Percentiles rank a stretch among this genome's conserved stretches.
Conservation (phyloP, 2,888 invertebrate genomes). For the Autographa gamma region DNA sequence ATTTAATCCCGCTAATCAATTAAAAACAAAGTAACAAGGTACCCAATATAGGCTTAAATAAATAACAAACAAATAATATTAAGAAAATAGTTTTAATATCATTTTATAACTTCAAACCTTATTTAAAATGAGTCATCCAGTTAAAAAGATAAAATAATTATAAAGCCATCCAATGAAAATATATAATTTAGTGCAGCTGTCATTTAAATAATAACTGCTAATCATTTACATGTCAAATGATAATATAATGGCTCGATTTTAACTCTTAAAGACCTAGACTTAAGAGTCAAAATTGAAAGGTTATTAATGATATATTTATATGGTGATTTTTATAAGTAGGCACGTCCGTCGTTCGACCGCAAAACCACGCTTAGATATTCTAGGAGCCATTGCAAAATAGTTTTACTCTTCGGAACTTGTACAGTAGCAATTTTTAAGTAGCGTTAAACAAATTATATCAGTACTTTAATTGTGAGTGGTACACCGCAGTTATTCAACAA, state of each 20-base stretch:
- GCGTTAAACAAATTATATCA: neutral
- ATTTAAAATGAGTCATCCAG: constrained; percentile 13
- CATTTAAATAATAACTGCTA: constrained; percentile 43
- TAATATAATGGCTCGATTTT: neutral
- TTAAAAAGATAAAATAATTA: constrained; percentile 23
- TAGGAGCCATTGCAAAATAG: constrained; percentile 38
- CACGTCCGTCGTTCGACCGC: constrained; percentile 44
- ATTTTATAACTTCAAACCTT: no score
- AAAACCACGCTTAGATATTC: constrained; percentile 28
- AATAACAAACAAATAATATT: no score
- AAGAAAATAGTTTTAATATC: no score
- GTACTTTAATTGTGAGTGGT: neutral
- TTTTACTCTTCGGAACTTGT: constrained; percentile 13
- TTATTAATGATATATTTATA: neutral
- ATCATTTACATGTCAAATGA: constrained; percentile 25
- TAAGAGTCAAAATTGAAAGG: constrained; percentile 4
- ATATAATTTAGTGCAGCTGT: constrained; percentile 59
- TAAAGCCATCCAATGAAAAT: constrained; percentile 56
- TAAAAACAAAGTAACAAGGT: no score
- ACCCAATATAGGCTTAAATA: no score
- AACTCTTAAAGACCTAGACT: accelerated
- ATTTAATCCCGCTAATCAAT: neutral
- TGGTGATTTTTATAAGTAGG: constrained; percentile 33
- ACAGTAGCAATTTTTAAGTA: constrained; percentile 7
- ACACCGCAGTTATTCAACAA: neutral